Conservation (phyloP, 2,797 vertebrate genomes). For the Falco novaeseelandiae region DNA sequence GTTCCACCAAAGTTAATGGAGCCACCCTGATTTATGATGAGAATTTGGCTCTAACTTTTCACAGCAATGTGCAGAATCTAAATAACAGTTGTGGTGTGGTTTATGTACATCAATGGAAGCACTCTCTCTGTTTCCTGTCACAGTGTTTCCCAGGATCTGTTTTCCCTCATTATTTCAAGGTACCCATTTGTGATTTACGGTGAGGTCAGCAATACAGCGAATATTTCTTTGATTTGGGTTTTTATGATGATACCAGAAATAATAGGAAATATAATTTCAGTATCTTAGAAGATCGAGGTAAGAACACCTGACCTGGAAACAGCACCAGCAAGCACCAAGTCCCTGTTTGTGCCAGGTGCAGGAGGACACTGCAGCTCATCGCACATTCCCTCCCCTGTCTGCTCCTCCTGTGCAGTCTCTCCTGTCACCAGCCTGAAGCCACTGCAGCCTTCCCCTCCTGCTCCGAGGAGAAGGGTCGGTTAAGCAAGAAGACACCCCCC, state of each 20-base stretch:
- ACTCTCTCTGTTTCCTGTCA: background rate
- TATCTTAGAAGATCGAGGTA: background rate
- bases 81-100: background rate
- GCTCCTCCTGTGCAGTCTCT: background rate
- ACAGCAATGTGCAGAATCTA: background rate
- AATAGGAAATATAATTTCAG: background rate
- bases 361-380: fast-evolving
- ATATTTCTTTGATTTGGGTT: background rate
- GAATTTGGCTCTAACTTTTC: background rate
- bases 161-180: background rate
- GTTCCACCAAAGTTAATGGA: background rate
- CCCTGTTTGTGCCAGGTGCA: background rate
- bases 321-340: background rate
- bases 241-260: background rate
- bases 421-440: fast-evolving
- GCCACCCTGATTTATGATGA: background rate
- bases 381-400: background rate
- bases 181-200: background rate
- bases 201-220: background rate
- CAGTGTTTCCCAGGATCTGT: background rate
- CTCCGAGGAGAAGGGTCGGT: background rate
- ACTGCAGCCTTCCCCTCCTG: background rate
- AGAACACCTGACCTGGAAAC: background rate
- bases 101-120: background rate
- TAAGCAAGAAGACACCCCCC: background rate